phyloP scores from a whole-genome alignment of 1,140 invertebrate species.

The Drosophila willistoni region DNA sequence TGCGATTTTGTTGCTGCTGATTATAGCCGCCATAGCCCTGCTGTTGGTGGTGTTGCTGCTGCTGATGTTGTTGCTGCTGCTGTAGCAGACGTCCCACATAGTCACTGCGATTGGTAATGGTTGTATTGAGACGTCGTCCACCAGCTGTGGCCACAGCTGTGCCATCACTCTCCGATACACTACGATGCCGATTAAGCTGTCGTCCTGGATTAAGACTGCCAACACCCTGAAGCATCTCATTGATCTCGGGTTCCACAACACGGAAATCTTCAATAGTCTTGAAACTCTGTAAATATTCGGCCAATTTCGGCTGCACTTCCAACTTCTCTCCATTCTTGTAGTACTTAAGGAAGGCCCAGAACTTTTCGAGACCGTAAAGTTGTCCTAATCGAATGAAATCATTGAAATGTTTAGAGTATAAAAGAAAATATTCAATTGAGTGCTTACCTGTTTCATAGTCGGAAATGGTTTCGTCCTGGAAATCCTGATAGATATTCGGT shows the following conservation, averaged over 20 bases:
- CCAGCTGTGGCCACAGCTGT: slow-evolving; percentile 64
- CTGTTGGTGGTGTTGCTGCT: slow-evolving; percentile 63
- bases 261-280: slow-evolving; percentile 98
- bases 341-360: slow-evolving; percentile 99
- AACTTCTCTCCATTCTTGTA: slow-evolving; percentile 92
- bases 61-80: slow-evolving; percentile 72
- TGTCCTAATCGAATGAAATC: slow-evolving; percentile 88
- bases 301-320: slow-evolving; percentile 91
- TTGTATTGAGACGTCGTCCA: slow-evolving; percentile 75
- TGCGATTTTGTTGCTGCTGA: slow-evolving; percentile 63
- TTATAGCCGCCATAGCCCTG: slow-evolving; percentile 62
- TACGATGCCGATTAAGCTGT: slow-evolving; percentile 85
- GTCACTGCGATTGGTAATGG: slow-evolving; percentile 81
- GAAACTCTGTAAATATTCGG: slow-evolving; percentile 93
- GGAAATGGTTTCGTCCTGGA: slow-evolving; percentile 95
- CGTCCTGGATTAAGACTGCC: slow-evolving; percentile 83
- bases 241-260: slow-evolving; percentile 88
- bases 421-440: not conserved
- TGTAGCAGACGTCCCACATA: slow-evolving; percentile 76
- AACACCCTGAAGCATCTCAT: slow-evolving; percentile 84
- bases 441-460: slow-evolving; percentile 95
- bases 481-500: slow-evolving; percentile 96
- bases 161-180: slow-evolving; percentile 85
- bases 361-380: slow-evolving; percentile 99
- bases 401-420: not conserved